phyloP scores from a whole-genome alignment of 1,140 invertebrate genomes.

The Phymorhynchus buccinoides region DNA sequence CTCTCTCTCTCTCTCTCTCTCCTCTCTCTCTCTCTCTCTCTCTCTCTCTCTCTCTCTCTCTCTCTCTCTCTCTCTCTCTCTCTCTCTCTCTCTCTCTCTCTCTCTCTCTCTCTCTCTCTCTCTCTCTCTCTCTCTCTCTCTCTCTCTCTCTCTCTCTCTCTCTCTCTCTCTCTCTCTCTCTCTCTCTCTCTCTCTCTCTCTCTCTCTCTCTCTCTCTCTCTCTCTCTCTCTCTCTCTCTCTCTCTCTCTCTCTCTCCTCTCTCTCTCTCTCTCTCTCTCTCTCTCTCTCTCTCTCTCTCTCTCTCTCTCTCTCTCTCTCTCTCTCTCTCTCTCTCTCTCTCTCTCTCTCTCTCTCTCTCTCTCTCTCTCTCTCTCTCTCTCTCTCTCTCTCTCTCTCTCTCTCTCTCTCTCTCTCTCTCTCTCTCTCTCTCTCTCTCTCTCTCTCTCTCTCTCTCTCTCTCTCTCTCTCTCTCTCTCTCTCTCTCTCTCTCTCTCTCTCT shows the following conservation, averaged over 20 bases:
- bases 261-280: constrained; percentile 26
- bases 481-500: background rate
- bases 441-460: background rate
- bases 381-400: background rate
- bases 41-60: background rate
- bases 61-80: background rate
- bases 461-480: background rate
- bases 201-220: background rate
- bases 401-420: background rate
- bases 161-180: constrained; percentile 10
- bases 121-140: background rate
- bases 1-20: background rate
- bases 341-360: background rate
- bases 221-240: constrained; percentile 12
- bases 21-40: background rate
- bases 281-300: background rate
- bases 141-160: constrained; percentile 5
- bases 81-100: background rate
- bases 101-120: background rate
- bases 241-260: constrained; percentile 11
- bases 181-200: background rate
- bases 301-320: no score
- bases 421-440: background rate
- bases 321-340: background rate
- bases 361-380: background rate